phyloP scores from a whole-genome alignment of 2,113 vertebrate genomes.

The Pseudorasbora parva region DNA sequence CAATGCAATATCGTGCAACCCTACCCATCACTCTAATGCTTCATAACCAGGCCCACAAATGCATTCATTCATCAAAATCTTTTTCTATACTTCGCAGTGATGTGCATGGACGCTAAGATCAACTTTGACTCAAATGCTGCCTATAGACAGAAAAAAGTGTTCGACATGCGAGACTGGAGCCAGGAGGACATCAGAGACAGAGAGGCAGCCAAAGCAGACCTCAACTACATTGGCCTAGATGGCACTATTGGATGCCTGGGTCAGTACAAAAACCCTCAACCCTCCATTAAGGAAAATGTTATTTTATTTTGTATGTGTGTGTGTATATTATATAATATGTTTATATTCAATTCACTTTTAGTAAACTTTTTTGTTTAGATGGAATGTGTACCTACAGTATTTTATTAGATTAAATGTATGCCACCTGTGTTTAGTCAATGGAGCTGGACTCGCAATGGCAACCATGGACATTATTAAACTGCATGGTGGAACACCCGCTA shows the following conservation, averaged over 20 bases:
- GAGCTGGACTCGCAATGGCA: constrained; percentile 97
- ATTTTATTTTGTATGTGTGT: no score
- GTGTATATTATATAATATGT: no score
- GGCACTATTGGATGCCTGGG: constrained; percentile 97
- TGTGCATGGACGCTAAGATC: constrained; percentile 99
- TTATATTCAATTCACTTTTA: background rate
- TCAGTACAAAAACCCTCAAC: constrained; percentile 59
- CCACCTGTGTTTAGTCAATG: constrained; percentile 82
- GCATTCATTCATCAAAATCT: background rate
- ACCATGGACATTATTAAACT: constrained; percentile 99
- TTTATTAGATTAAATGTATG: background rate
- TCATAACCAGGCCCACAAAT: background rate
- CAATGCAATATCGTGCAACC: background rate
- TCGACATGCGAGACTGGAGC: constrained; percentile 92
- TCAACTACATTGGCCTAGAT: constrained; percentile 97
- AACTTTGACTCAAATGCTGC: constrained; percentile 96
- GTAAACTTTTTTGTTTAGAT: background rate
- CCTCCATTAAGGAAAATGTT: background rate
- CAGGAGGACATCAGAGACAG: constrained; percentile 92
- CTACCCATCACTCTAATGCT: background rate
- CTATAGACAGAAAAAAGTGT: constrained; percentile 93
- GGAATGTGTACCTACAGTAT: background rate
- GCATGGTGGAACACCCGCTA: constrained; percentile 95
- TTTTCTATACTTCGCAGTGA: constrained; percentile 73
- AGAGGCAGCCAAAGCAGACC: constrained; percentile 87